These are phyloP conservation scores for Cettia cetti DNA, from an alignment of 2,113 vertebrate species.

Conservation along the genomic window DNA sequence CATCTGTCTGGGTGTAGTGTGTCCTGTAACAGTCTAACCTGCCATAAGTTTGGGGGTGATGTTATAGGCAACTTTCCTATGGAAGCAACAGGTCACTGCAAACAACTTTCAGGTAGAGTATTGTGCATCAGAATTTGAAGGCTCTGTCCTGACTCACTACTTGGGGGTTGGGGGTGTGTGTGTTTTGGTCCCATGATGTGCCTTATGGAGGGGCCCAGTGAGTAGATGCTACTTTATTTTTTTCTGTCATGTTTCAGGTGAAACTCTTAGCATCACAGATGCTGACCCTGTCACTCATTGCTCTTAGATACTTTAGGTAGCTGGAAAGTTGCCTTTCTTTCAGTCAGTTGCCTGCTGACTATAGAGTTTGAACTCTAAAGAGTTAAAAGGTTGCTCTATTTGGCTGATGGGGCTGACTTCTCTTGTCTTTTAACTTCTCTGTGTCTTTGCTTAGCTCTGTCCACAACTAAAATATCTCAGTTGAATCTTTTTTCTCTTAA, in stretches of 20 bases:
- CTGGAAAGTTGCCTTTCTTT: neutral
- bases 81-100: neutral
- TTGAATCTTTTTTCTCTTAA: neutral
- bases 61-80: neutral
- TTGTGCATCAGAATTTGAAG: neutral
- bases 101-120: neutral
- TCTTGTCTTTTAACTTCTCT: neutral
- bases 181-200: neutral
- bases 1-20: neutral
- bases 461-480: neutral
- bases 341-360: neutral
- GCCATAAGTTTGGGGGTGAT: neutral
- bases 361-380: neutral
- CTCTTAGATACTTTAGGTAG: neutral
- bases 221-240: neutral
- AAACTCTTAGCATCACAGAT: neutral
- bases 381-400: neutral
- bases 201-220: neutral
- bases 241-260: neutral
- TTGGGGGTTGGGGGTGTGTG: neutral
- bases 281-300: neutral
- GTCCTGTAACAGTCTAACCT: neutral
- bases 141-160: neutral
- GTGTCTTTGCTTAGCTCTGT: neutral
- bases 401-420: neutral